phyloP scores from a whole-genome alignment of 2,888 invertebrate species.

The Rhamphomyia laevipes region DNA sequence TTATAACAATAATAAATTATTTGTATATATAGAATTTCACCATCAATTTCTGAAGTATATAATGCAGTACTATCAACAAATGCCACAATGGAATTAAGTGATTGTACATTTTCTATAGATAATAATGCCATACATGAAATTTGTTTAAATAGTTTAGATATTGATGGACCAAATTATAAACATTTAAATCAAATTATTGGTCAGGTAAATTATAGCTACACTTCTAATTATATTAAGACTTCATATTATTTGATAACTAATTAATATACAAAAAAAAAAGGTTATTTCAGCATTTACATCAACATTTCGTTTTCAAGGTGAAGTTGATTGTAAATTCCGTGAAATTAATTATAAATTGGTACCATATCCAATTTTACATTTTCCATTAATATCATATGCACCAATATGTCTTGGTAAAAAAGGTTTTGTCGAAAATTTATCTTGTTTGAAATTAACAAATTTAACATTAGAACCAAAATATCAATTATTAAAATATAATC shows the following conservation, averaged over 20 bases:
- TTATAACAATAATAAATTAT: neutral
- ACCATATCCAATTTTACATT: slow-evolving; percentile 81
- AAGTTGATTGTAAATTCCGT: slow-evolving; percentile 51
- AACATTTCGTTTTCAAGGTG: slow-evolving; percentile 56
- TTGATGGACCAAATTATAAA: slow-evolving; percentile 70
- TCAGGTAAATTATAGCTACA: slow-evolving; percentile 15
- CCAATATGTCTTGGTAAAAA: slow-evolving; percentile 52
- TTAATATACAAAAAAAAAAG: too few relatives aligned
- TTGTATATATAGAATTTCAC: slow-evolving; percentile 43
- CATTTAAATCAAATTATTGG: slow-evolving; percentile 63
- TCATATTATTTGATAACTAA: too few relatives aligned
- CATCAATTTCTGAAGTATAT: slow-evolving; percentile 66
- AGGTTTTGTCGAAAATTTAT: slow-evolving; percentile 50
- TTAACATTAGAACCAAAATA: slow-evolving; percentile 72
- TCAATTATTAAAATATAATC: slow-evolving; percentile 61
- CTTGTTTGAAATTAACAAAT: slow-evolving; percentile 59
- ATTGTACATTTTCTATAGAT: slow-evolving; percentile 61
- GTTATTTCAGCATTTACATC: slow-evolving; percentile 55
- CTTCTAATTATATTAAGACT: too few relatives aligned
- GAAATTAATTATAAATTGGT: slow-evolving; percentile 74
- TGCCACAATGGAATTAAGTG: slow-evolving; percentile 54
- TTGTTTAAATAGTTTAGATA: slow-evolving; percentile 58
- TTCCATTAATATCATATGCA: slow-evolving; percentile 66
- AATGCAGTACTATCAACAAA: slow-evolving; percentile 60
- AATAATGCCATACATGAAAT: slow-evolving; percentile 69